Evolutionary conservation across 2,113 vertebrate species (phyloP).

Genomic region (Halcyon malimbica): DNA sequence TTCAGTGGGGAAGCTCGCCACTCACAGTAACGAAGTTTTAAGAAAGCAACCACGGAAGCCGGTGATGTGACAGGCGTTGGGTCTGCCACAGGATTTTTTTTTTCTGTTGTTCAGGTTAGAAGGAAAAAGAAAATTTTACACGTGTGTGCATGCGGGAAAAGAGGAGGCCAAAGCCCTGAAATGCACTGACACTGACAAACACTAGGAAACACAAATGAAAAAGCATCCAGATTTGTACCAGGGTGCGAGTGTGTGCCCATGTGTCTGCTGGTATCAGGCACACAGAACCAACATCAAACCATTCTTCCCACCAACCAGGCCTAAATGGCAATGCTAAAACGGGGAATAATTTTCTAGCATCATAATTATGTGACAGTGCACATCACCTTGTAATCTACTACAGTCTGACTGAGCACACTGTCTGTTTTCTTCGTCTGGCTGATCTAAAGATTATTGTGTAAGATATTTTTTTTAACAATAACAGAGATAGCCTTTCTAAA

Average conservation of each 20-base stretch:
- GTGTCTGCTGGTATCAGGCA: not conserved
- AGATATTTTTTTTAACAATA: not conserved
- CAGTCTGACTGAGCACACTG: not conserved
- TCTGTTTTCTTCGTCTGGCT: not conserved
- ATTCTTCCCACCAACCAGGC: not conserved
- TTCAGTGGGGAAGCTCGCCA: not conserved
- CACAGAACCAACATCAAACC: not conserved
- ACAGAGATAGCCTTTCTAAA: constrained; percentile 16
- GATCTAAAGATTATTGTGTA: not conserved
- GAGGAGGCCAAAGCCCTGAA: not conserved
- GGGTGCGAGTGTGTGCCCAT: rapidly evolving
- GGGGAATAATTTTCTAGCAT: not conserved
- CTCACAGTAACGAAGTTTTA: not conserved
- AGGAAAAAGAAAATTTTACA: not conserved
- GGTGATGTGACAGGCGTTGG: not conserved
- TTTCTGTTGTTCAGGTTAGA: not conserved
- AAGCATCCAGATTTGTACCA: not conserved
- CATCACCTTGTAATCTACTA: not conserved
- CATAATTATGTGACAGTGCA: not conserved
- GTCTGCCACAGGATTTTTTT: not conserved
- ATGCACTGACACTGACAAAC: not conserved
- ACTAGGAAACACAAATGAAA: not conserved
- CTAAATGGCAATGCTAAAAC: not conserved
- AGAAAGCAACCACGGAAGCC: not conserved
- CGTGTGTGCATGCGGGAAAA: not conserved